These are phyloP conservation scores for Corythaixoides concolor DNA, from an alignment of 2,113 vertebrate genomes.

Conservation along the genomic window DNA sequence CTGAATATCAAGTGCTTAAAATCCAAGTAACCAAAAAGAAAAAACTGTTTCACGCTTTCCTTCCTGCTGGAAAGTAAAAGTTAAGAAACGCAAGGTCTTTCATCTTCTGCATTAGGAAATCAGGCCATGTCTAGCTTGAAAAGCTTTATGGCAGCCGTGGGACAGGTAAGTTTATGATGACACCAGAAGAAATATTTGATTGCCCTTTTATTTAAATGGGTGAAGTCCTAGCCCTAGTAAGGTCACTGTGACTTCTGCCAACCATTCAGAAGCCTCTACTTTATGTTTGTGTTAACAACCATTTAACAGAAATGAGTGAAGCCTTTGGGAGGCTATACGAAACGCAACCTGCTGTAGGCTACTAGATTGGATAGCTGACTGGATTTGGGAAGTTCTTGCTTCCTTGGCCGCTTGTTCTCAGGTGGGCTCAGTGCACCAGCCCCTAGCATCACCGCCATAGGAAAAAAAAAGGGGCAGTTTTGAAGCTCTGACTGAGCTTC, in stretches of 20 bases:
- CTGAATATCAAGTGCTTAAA: not conserved
- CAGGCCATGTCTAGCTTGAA: not conserved
- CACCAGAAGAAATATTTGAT: not conserved
- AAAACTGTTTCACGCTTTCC: not conserved
- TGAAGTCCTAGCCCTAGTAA: not conserved
- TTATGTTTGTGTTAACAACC: not conserved
- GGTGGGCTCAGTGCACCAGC: not conserved
- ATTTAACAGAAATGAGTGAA: not conserved
- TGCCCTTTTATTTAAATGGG: not conserved
- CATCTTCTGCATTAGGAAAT: not conserved
- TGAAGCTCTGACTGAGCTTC: not conserved
- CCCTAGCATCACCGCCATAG: not conserved
- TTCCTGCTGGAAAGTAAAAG: not conserved
- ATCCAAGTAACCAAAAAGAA: not conserved
- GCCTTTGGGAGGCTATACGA: not conserved
- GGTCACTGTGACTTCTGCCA: not conserved
- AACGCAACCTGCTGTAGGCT: fast-evolving
- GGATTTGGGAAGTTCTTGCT: not conserved
- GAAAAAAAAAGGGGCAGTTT: not conserved
- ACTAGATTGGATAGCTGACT: fast-evolving
- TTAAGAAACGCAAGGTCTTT: not conserved
- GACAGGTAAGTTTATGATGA: not conserved
- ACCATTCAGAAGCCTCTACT: not conserved
- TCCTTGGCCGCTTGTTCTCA: fast-evolving
- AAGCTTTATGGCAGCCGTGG: not conserved